Evolutionary conservation across 2,888 invertebrate species (phyloP).

Genomic region (Eumerus sabulonum): DNA sequence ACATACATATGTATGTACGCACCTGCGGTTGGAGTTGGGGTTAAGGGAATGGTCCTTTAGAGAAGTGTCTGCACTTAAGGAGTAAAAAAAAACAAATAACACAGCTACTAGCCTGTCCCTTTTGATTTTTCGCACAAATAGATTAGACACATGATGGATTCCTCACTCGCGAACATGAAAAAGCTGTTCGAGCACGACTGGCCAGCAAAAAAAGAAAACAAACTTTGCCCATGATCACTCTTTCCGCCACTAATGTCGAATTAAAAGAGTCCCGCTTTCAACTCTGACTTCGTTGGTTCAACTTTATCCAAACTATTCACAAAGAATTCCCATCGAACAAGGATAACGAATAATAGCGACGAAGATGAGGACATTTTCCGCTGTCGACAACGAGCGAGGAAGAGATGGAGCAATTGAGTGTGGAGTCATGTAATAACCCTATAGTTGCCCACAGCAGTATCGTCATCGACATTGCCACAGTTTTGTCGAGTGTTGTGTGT

Average conservation of each 20-base stretch:
- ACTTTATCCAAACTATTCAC: conserved; percentile 42
- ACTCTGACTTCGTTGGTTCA: conserved; percentile 36
- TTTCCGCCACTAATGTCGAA: conserved; percentile 59
- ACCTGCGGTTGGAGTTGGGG: too few relatives aligned
- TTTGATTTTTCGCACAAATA: too few relatives aligned
- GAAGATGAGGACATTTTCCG: conserved; percentile 24
- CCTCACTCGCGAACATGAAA: conserved; percentile 54
- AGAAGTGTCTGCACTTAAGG: too few relatives aligned
- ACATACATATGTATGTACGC: too few relatives aligned
- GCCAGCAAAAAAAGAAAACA: conserved; percentile 4
- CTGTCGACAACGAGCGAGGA: background rate
- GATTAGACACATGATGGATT: too few relatives aligned
- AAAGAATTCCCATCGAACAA: conserved; percentile 61
- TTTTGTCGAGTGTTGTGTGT: conserved; percentile 19
- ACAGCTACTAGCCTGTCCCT: too few relatives aligned
- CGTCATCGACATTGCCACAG: too few relatives aligned
- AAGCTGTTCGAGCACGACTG: conserved; percentile 52
- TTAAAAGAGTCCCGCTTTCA: conserved; percentile 57
- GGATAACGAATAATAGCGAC: conserved; percentile 49
- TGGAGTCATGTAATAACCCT: conserved; percentile 58
- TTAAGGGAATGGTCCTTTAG: too few relatives aligned
- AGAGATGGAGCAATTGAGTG: conserved; percentile 12
- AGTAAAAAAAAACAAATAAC: too few relatives aligned
- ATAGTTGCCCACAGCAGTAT: conserved; percentile 14
- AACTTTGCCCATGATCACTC: conserved; percentile 47